These are phyloP conservation scores for Pitta sordida DNA, from an alignment of 2,113 vertebrate species.

Conservation along the genomic window DNA sequence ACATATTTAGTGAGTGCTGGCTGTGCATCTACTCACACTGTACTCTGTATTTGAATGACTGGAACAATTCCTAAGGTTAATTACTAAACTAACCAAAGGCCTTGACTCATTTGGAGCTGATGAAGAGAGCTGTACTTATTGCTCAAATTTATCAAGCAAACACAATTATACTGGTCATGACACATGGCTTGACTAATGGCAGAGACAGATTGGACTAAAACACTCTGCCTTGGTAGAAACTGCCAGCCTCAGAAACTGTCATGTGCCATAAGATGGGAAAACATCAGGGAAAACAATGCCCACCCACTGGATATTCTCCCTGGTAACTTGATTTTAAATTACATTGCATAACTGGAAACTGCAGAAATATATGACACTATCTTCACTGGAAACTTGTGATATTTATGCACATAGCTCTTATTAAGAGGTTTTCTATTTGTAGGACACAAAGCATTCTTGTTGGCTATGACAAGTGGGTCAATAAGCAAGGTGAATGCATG, in stretches of 20 bases:
- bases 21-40: not conserved
- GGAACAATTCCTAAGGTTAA: conserved; percentile 47
- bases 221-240: not conserved
- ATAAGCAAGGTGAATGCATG: not conserved
- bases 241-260: not conserved
- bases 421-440: not conserved
- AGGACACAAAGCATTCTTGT: not conserved
- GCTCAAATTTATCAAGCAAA: conserved; percentile 10
- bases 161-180: not conserved
- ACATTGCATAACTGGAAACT: not conserved
- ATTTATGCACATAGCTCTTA: not conserved
- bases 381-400: not conserved
- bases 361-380: not conserved
- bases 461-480: not conserved
- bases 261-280: not conserved
- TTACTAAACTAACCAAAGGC: conserved; percentile 36
- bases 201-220: not conserved
- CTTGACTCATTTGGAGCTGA: conserved; percentile 14
- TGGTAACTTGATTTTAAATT: not conserved
- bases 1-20: not conserved
- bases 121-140: not conserved
- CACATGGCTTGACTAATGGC: not conserved
- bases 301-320: not conserved
- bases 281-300: not conserved
- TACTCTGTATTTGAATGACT: conserved; percentile 17